These are phyloP conservation scores for Oikopleura vanhoeffeni DNA, from an alignment of 23 tunicate genomes.

Conservation along the genomic window DNA sequence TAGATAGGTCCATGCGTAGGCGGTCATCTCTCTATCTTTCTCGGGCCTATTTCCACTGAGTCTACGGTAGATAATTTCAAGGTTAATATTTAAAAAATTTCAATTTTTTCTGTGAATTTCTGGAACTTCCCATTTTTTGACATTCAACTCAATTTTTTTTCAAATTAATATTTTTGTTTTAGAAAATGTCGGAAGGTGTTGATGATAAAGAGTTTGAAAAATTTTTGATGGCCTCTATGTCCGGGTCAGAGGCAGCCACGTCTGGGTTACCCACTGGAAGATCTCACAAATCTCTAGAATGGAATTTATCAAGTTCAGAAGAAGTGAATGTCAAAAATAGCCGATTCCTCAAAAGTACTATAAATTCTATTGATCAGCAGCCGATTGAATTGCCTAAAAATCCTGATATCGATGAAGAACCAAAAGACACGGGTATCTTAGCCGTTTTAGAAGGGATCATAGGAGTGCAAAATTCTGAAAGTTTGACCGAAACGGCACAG, in stretches of 20 bases:
- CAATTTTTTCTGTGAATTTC: no score
- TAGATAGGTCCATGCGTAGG: no score
- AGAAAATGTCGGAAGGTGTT: background rate
- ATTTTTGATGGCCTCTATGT: slow-evolving; percentile 1
- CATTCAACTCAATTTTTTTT: no score
- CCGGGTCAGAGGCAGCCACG: background rate
- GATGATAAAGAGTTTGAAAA: background rate
- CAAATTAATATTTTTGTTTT: background rate
- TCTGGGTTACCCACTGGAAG: background rate
- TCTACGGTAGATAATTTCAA: no score
- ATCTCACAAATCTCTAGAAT: background rate
- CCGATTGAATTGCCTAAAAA: no score
- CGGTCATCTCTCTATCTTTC: no score
- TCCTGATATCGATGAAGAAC: no score
- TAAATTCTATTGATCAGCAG: no score
- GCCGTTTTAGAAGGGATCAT: background rate
- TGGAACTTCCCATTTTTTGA: no score
- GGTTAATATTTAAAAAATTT: no score
- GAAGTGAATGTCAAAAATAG: background rate
- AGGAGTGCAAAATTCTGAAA: background rate
- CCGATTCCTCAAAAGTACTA: background rate
- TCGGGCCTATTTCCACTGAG: no score
- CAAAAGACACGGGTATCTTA: background rate
- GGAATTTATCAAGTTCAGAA: slow-evolving; percentile 12
- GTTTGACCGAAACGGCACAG: background rate